Conservation (phyloP, 2,113 vertebrate species). For the Vulpes vulpes region DNA sequence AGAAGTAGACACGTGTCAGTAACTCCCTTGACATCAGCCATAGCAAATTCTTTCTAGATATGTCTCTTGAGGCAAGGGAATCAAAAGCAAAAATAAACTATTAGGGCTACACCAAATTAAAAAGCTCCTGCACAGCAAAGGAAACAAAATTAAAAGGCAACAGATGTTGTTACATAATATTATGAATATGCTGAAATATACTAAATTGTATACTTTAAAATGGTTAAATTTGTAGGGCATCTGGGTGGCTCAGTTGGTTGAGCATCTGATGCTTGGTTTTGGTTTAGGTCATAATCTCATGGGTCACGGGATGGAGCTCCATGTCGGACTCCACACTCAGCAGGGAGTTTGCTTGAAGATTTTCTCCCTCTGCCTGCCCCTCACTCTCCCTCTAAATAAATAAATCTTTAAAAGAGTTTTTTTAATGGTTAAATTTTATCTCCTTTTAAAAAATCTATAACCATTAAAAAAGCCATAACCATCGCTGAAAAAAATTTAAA, state of each 20-base stretch:
- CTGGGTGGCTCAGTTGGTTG: no score
- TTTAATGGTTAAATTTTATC: not conserved
- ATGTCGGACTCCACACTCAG: no score
- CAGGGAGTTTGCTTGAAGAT: no score
- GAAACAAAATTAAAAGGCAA: not conserved
- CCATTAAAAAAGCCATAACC: not conserved
- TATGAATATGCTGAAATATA: not conserved
- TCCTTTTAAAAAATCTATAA: not conserved
- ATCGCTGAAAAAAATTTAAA: not conserved
- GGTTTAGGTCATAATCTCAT: no score
- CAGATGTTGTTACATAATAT: not conserved
- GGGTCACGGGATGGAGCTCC: no score
- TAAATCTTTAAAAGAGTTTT: no score
- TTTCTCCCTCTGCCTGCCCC: no score
- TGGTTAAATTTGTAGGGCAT: not conserved
- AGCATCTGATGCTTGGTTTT: no score
- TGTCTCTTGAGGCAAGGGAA: not conserved
- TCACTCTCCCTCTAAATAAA: no score
- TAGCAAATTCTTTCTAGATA: not conserved
- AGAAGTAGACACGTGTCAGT: not conserved
- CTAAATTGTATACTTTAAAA: not conserved
- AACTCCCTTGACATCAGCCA: not conserved
- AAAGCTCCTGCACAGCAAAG: not conserved
- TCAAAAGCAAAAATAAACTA: not conserved
- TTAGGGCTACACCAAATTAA: not conserved